Evolutionary conservation across 2,888 invertebrate genomes (phyloP).

Genomic region (Melolontha melolontha): DNA sequence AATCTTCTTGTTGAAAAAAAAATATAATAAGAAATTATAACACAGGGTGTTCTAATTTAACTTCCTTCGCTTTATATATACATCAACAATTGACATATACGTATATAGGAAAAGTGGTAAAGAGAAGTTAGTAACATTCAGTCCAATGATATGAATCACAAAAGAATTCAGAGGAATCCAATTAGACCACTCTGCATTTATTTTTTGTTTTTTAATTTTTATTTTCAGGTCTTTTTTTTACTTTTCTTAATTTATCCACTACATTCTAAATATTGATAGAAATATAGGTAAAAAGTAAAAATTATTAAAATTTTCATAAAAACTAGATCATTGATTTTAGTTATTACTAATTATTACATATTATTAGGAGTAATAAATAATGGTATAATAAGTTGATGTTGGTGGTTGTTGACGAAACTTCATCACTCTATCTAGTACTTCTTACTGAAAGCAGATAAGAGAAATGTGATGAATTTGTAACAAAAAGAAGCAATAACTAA

Average conservation of each 20-base stretch:
- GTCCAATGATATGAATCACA: conserved; percentile 37
- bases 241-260: neutral
- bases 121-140: conserved; percentile 26
- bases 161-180: conserved; percentile 12
- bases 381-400: conserved; percentile 26
- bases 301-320: conserved; percentile 35
- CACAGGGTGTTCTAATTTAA: conserved; percentile 25
- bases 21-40: conserved; percentile 4
- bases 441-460: conserved; percentile 29
- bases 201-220: conserved; percentile 1
- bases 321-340: conserved; percentile 33
- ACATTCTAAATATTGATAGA: conserved; percentile 29
- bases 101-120: conserved; percentile 6
- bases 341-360: conserved; percentile 20
- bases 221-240: conserved; percentile 2
- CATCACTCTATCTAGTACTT: conserved; percentile 6
- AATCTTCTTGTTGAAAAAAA: neutral
- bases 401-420: conserved; percentile 21
- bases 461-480: conserved; percentile 12
- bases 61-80: neutral
- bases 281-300: conserved; percentile 37
- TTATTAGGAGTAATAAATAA: conserved; percentile 21
- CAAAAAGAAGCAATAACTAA: conserved; percentile 6
- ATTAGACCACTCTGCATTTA: conserved; percentile 20
- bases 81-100: conserved; percentile 13